Evolutionary conservation across 2,113 vertebrate genomes (phyloP), one percentile per base, ranked within the genome.

Genomic region (Syngnathus floridae): DNA sequence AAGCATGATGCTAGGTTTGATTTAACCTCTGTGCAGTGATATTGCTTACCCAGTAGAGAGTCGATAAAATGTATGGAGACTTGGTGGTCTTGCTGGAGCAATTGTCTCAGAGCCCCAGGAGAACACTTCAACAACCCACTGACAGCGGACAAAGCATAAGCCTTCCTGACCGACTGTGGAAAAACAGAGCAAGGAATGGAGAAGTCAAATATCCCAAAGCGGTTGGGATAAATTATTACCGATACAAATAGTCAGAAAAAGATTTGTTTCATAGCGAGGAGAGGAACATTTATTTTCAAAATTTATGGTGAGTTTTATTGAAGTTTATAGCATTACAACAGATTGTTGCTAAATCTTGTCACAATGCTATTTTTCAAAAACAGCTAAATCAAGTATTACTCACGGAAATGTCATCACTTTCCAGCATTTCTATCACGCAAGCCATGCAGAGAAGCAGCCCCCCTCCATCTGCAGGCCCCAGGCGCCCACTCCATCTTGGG

Each of bases 141-240:
- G 37, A 96, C 80, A 6, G 89, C 87, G 49, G 87, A 84, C 51
- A 98, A 69, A 62, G 91, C 79, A 4, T 92, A 90, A 58, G 90
- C 93, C 90, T 93, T 98, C 49, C 94, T 93, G 62, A 95, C 92
- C 48, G 92, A 69, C 96, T 99, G 75, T 9, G 26, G 35, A 8
- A 37, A 64, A 31, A 49, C 67, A 77, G 31, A 71, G 35, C 38
- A 41, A 62, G 14, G 31, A 26, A 62, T 21, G 38, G 21, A 62
- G 9, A 45, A 31, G 26, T 43, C 14, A 26, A 46, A 31, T 31
- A 62, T 46, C 61, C 46, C 8, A 45, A 46, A 31, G 16, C 4
- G 31, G 9, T 17, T 51, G 19, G 19, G 19, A 26, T 11, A 1
- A 26, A 26, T 55, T 12, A 14, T 14, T 31, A 31, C 13, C 22